phyloP scores from a whole-genome alignment of 2,888 invertebrate genomes.

The Synergus itoensis region DNA sequence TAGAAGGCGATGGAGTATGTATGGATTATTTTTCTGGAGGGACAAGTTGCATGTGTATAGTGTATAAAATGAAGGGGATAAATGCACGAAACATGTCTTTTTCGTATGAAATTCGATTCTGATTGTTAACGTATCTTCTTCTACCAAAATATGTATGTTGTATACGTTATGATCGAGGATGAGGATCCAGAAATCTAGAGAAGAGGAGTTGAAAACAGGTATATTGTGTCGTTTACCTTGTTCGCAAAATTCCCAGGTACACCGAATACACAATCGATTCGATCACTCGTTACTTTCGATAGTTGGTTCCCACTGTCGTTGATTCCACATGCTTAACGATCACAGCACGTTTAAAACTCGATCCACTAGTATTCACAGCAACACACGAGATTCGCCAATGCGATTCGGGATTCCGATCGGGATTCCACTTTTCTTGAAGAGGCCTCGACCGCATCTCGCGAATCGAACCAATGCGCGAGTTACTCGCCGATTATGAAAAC shows the following conservation, averaged over 20 bases:
- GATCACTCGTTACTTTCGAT: slow-evolving; percentile 58
- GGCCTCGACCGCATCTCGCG: slow-evolving; percentile 6
- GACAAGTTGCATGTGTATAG: neutral
- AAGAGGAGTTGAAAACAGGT: neutral
- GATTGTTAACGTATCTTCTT: too few relatives aligned
- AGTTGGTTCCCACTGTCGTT: slow-evolving; percentile 57
- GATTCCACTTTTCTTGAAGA: slow-evolving; percentile 17
- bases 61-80: neutral
- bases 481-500: slow-evolving; percentile 12
- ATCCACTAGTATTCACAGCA: neutral
- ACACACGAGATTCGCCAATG: slow-evolving; percentile 24
- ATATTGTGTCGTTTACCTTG: slow-evolving; percentile 36
- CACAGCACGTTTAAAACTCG: slow-evolving; percentile 38
- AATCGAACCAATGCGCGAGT: neutral
- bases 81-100: too few relatives aligned
- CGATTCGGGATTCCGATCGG: slow-evolving; percentile 9
- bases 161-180: neutral
- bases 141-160: too few relatives aligned
- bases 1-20: neutral
- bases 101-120: too few relatives aligned
- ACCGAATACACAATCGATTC: slow-evolving; percentile 37
- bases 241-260: slow-evolving; percentile 42
- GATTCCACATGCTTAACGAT: slow-evolving; percentile 61
- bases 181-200: neutral
- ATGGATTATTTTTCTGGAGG: neutral